Evolutionary conservation across 2,797 vertebrate species (phyloP).

Genomic region (Dromococcyx pavoninus): DNA sequence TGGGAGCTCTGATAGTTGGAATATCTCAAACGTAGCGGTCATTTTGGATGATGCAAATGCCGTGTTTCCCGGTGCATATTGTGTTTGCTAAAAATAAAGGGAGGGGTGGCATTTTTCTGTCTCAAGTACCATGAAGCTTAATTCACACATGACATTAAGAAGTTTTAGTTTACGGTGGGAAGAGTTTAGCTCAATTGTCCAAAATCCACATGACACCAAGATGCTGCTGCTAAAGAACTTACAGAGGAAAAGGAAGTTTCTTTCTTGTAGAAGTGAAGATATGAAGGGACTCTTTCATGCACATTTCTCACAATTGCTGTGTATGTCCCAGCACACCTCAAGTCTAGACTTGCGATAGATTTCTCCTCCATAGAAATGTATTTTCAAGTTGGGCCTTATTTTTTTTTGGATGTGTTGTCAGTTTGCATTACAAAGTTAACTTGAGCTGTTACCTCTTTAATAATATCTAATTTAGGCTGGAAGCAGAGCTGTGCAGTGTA

Average conservation of each 20-base stretch:
- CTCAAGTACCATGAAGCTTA: neutral
- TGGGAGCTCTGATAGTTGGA: neutral
- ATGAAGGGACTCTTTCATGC: neutral
- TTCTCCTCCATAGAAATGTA: neutral
- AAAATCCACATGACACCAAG: neutral
- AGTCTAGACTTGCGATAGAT: neutral
- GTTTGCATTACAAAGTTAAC: neutral
- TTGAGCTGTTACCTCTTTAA: neutral
- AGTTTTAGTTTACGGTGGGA: neutral
- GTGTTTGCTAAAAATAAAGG: neutral
- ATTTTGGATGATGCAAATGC: neutral
- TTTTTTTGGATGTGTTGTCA: neutral
- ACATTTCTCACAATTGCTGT: neutral
- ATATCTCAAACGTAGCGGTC: neutral
- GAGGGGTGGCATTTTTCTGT: neutral
- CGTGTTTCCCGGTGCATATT: neutral
- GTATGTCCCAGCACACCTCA: neutral
- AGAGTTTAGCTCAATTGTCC: neutral
- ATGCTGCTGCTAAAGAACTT: neutral
- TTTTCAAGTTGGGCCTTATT: neutral
- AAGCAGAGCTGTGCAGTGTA: neutral
- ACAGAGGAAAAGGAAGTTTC: neutral
- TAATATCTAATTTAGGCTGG: neutral
- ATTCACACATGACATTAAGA: neutral
- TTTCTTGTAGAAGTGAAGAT: neutral